A percentile compares a stretch with the other conserved stretches of the same genome.
phyloP scores from a whole-genome alignment of 2,888 invertebrate species.

The Microchrysa polita region DNA sequence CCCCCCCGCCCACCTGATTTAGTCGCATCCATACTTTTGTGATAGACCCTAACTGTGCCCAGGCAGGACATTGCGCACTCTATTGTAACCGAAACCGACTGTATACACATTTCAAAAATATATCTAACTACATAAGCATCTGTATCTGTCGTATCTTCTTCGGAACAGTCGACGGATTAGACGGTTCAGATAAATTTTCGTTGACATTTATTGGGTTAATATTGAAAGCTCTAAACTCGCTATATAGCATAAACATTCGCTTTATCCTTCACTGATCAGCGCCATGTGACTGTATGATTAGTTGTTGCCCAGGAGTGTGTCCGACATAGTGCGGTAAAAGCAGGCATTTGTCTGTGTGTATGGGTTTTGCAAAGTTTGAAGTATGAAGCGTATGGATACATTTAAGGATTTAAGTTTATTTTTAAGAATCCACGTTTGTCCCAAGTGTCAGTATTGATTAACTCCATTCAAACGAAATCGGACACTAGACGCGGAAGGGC shows the following conservation, averaged over 20 bases:
- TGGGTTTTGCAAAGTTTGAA: not conserved
- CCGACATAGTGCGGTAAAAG: not conserved
- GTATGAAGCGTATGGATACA: not conserved
- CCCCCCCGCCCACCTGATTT: too few relatives aligned
- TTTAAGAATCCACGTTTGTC: conserved; percentile 12
- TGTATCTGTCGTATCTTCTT: conserved; percentile 17
- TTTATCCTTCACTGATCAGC: not conserved
- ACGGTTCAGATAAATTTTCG: conserved; percentile 39
- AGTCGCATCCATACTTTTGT: too few relatives aligned
- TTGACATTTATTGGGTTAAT: conserved; percentile 42
- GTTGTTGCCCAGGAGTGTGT: too few relatives aligned
- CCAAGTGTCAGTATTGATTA: conserved; percentile 34
- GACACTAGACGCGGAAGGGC: not conserved
- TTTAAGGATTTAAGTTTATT: conserved; percentile 1
- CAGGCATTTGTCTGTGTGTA: not conserved
- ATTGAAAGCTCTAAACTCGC: conserved; percentile 37
- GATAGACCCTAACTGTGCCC: not conserved
- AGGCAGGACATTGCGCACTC: not conserved
- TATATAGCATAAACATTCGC: too few relatives aligned
- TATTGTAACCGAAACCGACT: not conserved
- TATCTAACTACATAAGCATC: conserved; percentile 16
- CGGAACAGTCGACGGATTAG: conserved; percentile 5
- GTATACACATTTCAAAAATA: conserved; percentile 10
- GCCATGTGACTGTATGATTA: conserved; percentile 14
- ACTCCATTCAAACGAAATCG: not conserved